These are phyloP conservation scores for Pangasius macronema DNA, from an alignment of 2,797 vertebrate species.

Conservation along the genomic window DNA sequence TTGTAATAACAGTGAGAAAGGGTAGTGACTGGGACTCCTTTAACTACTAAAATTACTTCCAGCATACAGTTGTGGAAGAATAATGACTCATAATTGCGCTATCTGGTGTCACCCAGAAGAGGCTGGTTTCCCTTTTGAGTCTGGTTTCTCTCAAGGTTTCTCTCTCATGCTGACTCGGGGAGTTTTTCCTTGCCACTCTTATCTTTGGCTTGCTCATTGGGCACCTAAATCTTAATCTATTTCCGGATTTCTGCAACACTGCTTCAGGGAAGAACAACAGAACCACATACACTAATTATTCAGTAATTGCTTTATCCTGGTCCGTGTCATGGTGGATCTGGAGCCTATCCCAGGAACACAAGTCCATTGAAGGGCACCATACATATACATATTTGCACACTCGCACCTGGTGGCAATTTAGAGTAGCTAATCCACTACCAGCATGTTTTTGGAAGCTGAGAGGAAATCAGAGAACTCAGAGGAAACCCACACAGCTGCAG, in stretches of 20 bases:
- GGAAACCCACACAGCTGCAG: neutral
- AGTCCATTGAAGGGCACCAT: neutral
- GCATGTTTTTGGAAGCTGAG: neutral
- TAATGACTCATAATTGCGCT: neutral
- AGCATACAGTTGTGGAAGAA: neutral
- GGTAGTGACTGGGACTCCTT: neutral
- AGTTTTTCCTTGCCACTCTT: neutral
- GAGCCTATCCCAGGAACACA: neutral
- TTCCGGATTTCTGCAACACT: neutral
- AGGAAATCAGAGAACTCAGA: neutral
- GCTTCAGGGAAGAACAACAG: neutral
- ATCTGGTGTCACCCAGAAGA: neutral
- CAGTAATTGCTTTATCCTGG: neutral
- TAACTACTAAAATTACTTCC: neutral
- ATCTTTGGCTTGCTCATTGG: neutral
- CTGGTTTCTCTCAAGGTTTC: neutral
- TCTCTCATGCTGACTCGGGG: neutral
- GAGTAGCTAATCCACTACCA: neutral
- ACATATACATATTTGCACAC: too few relatives aligned
- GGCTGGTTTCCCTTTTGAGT: neutral
- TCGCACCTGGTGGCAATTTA: neutral
- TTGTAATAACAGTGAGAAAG: constrained; percentile 13
- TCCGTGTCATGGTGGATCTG: neutral
- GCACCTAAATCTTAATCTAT: neutral
- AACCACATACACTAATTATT: neutral